Evolutionary conservation across 2,797 vertebrate genomes (phyloP), one percentile per base, ranked within the genome.

Genomic region (Delichon dasypus): DNA sequence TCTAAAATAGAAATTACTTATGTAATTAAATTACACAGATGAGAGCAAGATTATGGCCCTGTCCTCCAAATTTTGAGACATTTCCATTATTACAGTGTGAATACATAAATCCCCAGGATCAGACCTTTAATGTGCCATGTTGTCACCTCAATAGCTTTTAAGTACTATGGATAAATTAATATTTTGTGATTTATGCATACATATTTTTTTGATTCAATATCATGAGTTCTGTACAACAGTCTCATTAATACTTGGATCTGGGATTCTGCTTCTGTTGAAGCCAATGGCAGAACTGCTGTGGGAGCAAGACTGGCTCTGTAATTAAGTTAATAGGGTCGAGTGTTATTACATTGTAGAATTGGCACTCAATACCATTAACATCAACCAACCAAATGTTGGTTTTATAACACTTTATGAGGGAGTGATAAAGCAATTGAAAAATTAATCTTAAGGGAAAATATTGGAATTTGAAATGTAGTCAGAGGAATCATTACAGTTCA

Each of bases 361-460:
- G 94, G 89, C 92, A 95, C 84, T 94, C 61, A 58, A n/a, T 87
- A 88, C 58, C 92, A 88, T 57, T 97, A 95, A 93, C 91, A 95
- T 93, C 92, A 93, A 93, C 95, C 90, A 92, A 88, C 57, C 71
- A 88, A 94, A 77, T 94, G 78, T 89, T 94, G 95, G 84, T 55
- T 95, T 91, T 93, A 83, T 92, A 94, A 53, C 74, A 83, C 51
- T 90, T 96, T 91, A 87, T 89, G 90, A 96, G 86, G 61, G 79
- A 88, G 67, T 68, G 87, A 95, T 96, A 95, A 96, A 96, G 87
- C 94, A 95, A 90, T 88, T 96, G 89, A 96, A 94, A 96, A 93
- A 92, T 93, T 97, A 97, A 92, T 96, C 96, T 88, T 93, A 89
- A 88, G 96, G 91, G 88, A 88, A 95, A 96, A 92, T 78, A 66